Base-by-base conservation (phyloP, 1,140 invertebrate species). In the Zophobas morio region DNA sequence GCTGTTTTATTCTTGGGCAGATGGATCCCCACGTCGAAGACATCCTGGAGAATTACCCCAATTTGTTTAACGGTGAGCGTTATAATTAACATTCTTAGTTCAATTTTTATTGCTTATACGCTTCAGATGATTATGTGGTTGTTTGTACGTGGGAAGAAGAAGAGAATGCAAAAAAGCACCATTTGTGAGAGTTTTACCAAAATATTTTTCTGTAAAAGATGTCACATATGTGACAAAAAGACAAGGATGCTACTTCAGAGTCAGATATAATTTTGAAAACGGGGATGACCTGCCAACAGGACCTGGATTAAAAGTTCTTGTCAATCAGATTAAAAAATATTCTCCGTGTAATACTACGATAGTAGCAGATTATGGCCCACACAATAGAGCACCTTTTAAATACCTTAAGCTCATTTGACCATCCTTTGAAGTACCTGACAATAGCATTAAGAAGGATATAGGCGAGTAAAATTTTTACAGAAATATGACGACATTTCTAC, bases 71-170 rank as follows among this genome's bases (percentile, higher is more conserved):
- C 60, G 60, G 60, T 66, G 60, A 66, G 6, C 60, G 33, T 66
- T 66, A 66, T 66, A 66, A 66, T 66, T 66, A 66, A 66, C 60
- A 66, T 66, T 66, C 60, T 66, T 66, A 39, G 60, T 66, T 66
- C 40, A 66, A 66, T 66, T 32, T 66, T 66, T 66, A 66, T 66
- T 66, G 8, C 37, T 66, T 66, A 66, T 36, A 66, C 60, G 60
- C 37, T 66, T 66, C 60, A 66, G 60, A 66, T 2, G 60, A 66
- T 20, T 20, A 20, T 20, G 60, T 66, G 2, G 60, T 66, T 3
- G 60, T 42, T 32, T 66, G 60, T 42, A 66, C 57, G 2, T 63
- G 60, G 60, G 60, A 66, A 42, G 60, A 66, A 66, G 60, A 66
- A 0, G 60, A 66, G 37, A 6, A 42, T 20, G 33, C 2, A 42